Evolutionary conservation across 1,140 invertebrate genomes (phyloP).

Genomic region (Trichogramma pretiosum): DNA sequence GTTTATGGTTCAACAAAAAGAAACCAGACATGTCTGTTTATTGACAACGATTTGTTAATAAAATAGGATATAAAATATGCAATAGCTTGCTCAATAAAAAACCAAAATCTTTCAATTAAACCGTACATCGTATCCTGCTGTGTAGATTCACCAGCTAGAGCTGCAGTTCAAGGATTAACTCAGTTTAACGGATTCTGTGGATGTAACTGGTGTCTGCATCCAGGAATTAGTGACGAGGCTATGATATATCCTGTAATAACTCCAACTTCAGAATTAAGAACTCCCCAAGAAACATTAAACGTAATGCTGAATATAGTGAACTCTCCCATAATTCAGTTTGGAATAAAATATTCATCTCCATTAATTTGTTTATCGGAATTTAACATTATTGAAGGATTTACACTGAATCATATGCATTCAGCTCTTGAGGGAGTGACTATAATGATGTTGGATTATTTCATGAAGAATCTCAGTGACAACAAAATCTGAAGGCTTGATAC

Average conservation of each 20-base stretch:
- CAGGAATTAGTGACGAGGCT: neutral
- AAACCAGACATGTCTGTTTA: conserved; percentile 3
- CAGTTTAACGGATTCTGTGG: conserved; percentile 6
- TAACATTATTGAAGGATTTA: too few species aligned
- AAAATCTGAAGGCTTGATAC: too few species aligned
- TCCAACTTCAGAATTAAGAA: neutral
- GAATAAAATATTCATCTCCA: too few species aligned
- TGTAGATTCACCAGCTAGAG: conserved; percentile 9
- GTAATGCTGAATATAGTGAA: neutral
- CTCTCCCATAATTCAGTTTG: too few species aligned
- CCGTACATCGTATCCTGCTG: neutral
- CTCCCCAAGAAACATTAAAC: neutral
- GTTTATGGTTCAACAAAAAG: conserved; percentile 12
- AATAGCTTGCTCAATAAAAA: neutral
- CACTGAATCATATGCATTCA: too few species aligned
- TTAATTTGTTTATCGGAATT: too few species aligned
- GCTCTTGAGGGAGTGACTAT: too few species aligned
- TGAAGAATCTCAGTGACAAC: too few species aligned
- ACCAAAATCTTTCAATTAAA: neutral
- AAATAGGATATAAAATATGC: neutral
- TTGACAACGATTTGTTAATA: conserved; percentile 8
- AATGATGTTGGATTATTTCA: too few species aligned
- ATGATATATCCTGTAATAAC: conserved; percentile 1
- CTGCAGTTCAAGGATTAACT: neutral
- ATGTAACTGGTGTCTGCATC: conserved; percentile 6